These are phyloP conservation scores for Halotydeus destructor DNA, from an alignment of 1,140 invertebrate species.

Conservation along the genomic window DNA sequence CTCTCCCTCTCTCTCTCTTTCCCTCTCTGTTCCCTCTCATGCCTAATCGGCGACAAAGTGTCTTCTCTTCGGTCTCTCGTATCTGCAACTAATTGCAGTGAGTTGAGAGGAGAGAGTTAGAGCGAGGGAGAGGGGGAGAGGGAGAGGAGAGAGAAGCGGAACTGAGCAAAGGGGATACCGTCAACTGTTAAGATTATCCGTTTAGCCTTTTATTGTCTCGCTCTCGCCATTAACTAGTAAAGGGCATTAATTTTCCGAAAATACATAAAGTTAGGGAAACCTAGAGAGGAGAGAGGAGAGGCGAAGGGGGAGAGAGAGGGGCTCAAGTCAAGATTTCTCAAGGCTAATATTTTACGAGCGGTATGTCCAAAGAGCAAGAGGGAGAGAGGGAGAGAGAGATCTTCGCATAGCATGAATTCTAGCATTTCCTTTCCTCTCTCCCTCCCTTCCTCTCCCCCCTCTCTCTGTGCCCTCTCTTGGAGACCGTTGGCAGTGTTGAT, in stretches of 20 bases:
- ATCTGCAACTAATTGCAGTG: background rate
- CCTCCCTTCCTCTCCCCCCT: background rate
- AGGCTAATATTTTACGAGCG: background rate
- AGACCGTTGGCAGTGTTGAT: too few species aligned
- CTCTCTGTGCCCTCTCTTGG: conserved; percentile 8
- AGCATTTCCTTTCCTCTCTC: conserved; percentile 6
- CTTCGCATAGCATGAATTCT: conserved; percentile 2
- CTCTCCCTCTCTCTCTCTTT: conserved; percentile 16
- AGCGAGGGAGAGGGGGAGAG: too few species aligned
- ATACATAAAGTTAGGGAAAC: too few species aligned
- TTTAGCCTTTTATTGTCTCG: too few species aligned
- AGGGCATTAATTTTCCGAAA: too few species aligned
- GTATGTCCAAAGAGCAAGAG: background rate
- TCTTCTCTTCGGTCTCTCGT: background rate
- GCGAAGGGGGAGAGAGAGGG: background rate
- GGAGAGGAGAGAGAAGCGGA: too few species aligned
- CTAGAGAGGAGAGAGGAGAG: background rate
- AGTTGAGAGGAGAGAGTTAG: background rate
- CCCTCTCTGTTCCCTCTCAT: background rate
- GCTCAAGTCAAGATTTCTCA: too few species aligned
- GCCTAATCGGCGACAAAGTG: background rate
- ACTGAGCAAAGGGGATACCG: too few species aligned
- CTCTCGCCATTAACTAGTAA: too few species aligned
- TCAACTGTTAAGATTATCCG: too few species aligned
- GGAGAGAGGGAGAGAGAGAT: background rate